Evolutionary conservation across 2,888 invertebrate genomes (phyloP), one percentile per base, ranked within the genome.

Genomic region (Luperina nickerlii): DNA sequence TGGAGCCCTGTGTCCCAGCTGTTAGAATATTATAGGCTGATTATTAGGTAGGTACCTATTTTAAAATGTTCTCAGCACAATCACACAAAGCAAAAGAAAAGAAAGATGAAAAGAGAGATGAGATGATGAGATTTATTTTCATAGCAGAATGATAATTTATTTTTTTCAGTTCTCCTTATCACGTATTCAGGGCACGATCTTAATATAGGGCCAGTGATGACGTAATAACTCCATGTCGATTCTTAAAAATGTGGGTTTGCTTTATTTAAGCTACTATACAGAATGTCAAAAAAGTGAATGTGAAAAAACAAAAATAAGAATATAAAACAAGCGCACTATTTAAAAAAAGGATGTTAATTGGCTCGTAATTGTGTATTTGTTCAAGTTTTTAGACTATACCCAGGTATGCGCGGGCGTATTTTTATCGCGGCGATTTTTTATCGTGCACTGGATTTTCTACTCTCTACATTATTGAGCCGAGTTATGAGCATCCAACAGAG

Each of bases 111-210:
- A 32, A 32, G 32, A 32, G 32, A 32, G 32, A 32, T 32, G 32
- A 32, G 32, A 32, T 32, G 32, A 32, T 32, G 51, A 70, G 63
- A 82, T 86, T 85, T 74, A 82, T 84, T 79, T 76, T 63, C 24
- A 78, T 18, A 38, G 27, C 38, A 20, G 9, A 57, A 83, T 27
- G 38, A 71, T 74, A n/a, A 82, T 65, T 75, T 69, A 72, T 76
- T 69, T 51, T 63, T 77, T 83, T 48, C 83, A 77, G 51, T 62
- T 51, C 70, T 66, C 76, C 63, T 76, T 80, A 71, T 45, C 51
- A 71, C 24, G 67, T 76, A 89, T 84, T 89, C 84, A 51, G 74
- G 32, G 75, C 85, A 79, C 79, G 87, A 42, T 11, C 70, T 86
- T 76, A 86, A 86, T 83, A 86, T 69, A 73, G 13, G 65, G n/a